These are phyloP conservation scores for Bellardia bayeri DNA, from an alignment of 2,888 invertebrate genomes.

Conservation along the genomic window DNA sequence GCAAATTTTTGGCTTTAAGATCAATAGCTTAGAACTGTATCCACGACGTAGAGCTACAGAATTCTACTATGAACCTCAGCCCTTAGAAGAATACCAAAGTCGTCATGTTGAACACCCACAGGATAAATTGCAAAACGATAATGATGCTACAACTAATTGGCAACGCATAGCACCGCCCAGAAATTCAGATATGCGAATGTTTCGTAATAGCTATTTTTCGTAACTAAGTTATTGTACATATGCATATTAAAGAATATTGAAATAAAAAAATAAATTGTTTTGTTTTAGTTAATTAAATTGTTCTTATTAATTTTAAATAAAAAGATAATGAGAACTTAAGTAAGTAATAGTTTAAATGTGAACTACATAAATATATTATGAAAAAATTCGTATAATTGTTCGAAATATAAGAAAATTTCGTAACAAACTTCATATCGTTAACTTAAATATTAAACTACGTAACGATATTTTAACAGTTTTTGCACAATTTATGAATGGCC, in stretches of 20 bases:
- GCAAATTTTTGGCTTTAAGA: slow-evolving; percentile 63
- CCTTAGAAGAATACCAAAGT: slow-evolving; percentile 77
- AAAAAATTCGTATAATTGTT: slow-evolving; percentile 37
- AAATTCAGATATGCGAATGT: slow-evolving; percentile 79
- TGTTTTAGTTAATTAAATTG: slow-evolving; percentile 2
- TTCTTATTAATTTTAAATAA: slow-evolving; percentile 8
- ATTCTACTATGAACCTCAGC: slow-evolving; percentile 75
- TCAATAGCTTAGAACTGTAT: slow-evolving; percentile 76
- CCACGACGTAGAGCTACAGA: slow-evolving; percentile 78
- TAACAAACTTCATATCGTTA: slow-evolving; percentile 7
- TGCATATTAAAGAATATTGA: not conserved
- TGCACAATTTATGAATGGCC: too few relatives aligned
- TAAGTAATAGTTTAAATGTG: slow-evolving; percentile 34
- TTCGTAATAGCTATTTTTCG: slow-evolving; percentile 83
- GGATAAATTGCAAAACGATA: slow-evolving; percentile 68
- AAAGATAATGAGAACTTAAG: slow-evolving; percentile 34
- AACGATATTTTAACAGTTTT: too few relatives aligned
- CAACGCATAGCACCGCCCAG: slow-evolving; percentile 79
- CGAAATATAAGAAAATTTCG: slow-evolving; percentile 32
- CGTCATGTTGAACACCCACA: slow-evolving; percentile 77
- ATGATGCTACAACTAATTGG: not conserved
- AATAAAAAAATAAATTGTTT: slow-evolving; percentile 5
- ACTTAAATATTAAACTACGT: too few relatives aligned
- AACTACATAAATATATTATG: slow-evolving; percentile 17
- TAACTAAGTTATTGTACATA: slow-evolving; percentile 63